phyloP scores from a whole-genome alignment of 2,888 invertebrate genomes.

The Apotomis turbidana region DNA sequence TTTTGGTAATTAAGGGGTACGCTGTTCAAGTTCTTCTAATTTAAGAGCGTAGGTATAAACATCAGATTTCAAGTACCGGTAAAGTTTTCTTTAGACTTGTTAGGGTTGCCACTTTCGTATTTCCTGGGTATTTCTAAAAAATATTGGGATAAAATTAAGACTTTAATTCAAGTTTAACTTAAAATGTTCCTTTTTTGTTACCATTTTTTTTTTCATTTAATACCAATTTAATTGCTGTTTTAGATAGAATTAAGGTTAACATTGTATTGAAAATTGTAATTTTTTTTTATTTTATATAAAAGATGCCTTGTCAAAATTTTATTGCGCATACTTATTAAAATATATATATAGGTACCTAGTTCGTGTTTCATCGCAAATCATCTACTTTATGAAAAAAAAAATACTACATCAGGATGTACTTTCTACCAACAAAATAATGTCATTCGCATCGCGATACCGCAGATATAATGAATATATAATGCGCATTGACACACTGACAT shows the following conservation, averaged over 20 bases:
- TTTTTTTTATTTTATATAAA: no score
- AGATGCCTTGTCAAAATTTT: no score
- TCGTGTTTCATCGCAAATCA: no score
- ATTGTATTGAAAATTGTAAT: no score
- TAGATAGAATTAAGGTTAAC: no score
- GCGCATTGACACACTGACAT: conserved; percentile 35
- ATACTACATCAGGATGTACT: neutral
- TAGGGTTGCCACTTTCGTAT: neutral
- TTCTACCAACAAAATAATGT: neutral
- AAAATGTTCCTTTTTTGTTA: no score
- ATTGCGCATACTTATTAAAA: no score
- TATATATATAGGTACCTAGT: no score
- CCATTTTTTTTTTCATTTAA: neutral
- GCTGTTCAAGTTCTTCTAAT: neutral
- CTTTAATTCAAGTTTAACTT: no score
- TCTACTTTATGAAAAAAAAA: no score
- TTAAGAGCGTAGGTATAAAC: neutral
- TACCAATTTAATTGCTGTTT: neutral
- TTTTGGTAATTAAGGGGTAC: neutral
- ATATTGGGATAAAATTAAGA: no score
- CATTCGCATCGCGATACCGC: conserved; percentile 12
- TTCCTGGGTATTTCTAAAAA: neutral
- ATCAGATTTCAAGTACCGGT: neutral
- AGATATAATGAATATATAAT: conserved; percentile 17
- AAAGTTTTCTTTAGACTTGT: neutral